phyloP scores from a whole-genome alignment of 2,797 vertebrate genomes.

The Furcifer pardalis region DNA sequence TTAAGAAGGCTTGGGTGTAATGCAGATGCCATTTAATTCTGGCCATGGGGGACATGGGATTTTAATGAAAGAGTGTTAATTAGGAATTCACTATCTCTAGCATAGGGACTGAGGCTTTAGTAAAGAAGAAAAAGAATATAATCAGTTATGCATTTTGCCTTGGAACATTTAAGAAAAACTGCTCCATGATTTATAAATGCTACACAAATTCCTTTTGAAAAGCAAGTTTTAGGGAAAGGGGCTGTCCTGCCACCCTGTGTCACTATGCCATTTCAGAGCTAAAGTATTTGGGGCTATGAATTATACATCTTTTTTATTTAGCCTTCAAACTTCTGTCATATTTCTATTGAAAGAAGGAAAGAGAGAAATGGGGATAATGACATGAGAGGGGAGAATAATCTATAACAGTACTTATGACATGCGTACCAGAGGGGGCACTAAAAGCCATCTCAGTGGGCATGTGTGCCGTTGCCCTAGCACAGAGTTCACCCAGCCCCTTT shows the following conservation, averaged over 20 bases:
- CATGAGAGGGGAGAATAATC: constrained; percentile 47
- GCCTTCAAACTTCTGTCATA: constrained; percentile 44
- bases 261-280: constrained; percentile 41
- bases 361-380: constrained; percentile 39
- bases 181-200: constrained; percentile 38
- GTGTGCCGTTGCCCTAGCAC: too few relatives aligned
- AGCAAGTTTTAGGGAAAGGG: constrained; percentile 28
- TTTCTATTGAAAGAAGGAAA: not conserved
- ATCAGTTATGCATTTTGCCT: constrained; percentile 10
- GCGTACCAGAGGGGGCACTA: too few relatives aligned
- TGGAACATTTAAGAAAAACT: constrained; percentile 34
- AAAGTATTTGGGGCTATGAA: constrained; percentile 17
- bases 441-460: too few relatives aligned
- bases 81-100: constrained; percentile 43
- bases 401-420: too few relatives aligned
- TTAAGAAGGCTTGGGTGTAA: constrained; percentile 45
- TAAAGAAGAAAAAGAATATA: not conserved
- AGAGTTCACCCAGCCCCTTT: too few relatives aligned
- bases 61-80: constrained; percentile 67
- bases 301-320: constrained; percentile 55
- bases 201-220: constrained; percentile 49
- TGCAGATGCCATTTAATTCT: constrained; percentile 35
- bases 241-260: constrained; percentile 4
- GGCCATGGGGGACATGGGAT: constrained; percentile 37
- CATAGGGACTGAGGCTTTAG: constrained; percentile 38